phyloP scores from a whole-genome alignment of 2,113 vertebrate species.

The Toxotes jaculatrix region DNA sequence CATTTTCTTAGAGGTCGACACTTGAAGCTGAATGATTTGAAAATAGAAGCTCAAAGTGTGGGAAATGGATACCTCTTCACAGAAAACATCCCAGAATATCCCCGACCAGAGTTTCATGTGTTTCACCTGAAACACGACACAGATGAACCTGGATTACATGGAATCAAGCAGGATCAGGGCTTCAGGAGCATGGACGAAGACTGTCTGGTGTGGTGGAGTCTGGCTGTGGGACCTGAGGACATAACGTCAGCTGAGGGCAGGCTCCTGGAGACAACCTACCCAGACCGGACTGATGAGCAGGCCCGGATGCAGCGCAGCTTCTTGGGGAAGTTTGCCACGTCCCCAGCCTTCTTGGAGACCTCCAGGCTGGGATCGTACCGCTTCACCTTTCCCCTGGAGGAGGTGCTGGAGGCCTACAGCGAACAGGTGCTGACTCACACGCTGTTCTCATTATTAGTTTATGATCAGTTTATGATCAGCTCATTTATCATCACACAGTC shows the following conservation, averaged over 20 bases:
- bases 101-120: conserved; percentile 45
- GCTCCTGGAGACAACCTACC: conserved; percentile 19
- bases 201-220: conserved; percentile 46
- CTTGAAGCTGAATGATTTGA: conserved; percentile 28
- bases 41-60: not conserved
- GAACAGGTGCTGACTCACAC: not conserved
- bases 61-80: not conserved
- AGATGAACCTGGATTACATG: rapidly evolving
- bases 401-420: conserved; percentile 43
- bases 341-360: conserved; percentile 4
- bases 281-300: conserved; percentile 8
- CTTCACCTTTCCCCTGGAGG: conserved; percentile 58
- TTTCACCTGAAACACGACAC: conserved; percentile 56
- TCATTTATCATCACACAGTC: no score
- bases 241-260: conserved; percentile 33
- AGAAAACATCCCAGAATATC: not conserved
- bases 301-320: not conserved
- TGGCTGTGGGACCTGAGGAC: conserved; percentile 31
- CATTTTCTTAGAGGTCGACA: not conserved
- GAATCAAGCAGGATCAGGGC: not conserved
- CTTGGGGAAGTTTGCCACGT: conserved; percentile 47
- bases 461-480: no score
- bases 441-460: no score
- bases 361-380: conserved; percentile 50
- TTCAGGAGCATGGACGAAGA: rapidly evolving